Evolutionary conservation across 2,113 vertebrate species (phyloP).

Genomic region (Zosterops lateralis): DNA sequence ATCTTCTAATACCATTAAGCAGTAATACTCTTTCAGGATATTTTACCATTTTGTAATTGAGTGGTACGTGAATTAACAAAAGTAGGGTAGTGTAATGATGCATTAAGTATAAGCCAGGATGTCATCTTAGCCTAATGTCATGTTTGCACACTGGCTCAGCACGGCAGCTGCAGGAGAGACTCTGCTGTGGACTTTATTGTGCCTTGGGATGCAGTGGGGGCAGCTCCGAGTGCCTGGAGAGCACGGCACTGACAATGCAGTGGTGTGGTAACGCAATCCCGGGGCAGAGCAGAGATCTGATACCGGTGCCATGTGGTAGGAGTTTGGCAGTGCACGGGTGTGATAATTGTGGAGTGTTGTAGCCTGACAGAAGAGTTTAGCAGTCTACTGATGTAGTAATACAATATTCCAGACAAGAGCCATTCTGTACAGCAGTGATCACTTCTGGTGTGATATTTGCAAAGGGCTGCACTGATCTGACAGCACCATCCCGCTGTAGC

Average conservation of each 20-base stretch:
- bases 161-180: background rate
- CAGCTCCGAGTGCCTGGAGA: background rate
- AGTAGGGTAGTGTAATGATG: background rate
- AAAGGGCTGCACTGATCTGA: background rate
- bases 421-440: background rate
- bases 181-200: background rate
- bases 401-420: conserved; percentile 4
- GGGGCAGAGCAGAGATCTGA: conserved; percentile 7
- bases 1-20: conserved; percentile 3
- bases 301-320: background rate
- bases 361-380: conserved; percentile 18
- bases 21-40: background rate
- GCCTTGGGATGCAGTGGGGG: background rate
- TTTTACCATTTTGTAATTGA: background rate
- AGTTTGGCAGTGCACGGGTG: conserved; percentile 8
- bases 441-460: background rate
- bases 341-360: background rate
- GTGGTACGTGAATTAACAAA: background rate
- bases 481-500: background rate
- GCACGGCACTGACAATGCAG: background rate
- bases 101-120: background rate
- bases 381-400: conserved; percentile 19
- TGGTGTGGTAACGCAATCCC: background rate
- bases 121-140: background rate
- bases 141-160: background rate